Percentiles rank a stretch among this genome's conserved stretches.
These are phyloP conservation scores for Dipodomys merriami DNA, from an alignment of 2,113 vertebrate species.

Conservation along the genomic window DNA sequence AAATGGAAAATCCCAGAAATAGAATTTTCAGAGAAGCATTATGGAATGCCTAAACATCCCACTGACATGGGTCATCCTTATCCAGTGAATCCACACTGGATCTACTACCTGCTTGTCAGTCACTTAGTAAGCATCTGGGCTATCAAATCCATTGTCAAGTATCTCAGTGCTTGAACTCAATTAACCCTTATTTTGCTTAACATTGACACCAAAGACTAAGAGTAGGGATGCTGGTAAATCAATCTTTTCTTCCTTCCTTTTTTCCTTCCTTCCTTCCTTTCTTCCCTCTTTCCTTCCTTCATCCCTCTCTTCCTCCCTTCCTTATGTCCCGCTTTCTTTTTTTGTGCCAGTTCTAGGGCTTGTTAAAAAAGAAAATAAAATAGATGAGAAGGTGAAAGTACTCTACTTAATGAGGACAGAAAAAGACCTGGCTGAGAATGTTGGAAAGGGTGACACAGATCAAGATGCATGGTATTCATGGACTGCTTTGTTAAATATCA, in stretches of 20 bases:
- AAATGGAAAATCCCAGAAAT: slow-evolving; percentile 11
- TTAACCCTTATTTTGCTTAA: background rate
- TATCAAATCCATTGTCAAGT: background rate
- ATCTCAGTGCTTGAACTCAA: background rate
- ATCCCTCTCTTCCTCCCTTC: no score
- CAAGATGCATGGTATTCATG: no score
- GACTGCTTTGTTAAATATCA: no score
- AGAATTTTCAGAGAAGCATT: background rate
- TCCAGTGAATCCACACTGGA: background rate
- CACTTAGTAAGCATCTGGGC: background rate
- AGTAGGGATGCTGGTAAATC: background rate
- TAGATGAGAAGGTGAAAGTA: background rate
- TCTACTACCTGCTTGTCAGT: background rate
- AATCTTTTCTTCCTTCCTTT: no score
- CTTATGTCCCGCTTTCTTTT: no score
- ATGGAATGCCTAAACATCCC: background rate
- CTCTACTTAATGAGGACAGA: background rate
- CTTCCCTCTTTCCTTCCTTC: no score
- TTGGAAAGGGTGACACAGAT: no score
- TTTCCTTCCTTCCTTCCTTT: no score
- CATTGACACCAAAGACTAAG: background rate
- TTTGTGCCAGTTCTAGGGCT: no score
- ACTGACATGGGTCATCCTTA: background rate
- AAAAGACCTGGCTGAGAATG: background rate
- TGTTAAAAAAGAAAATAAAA: no score